phyloP scores from a whole-genome alignment of 2,888 invertebrate species.

The Tethea ocularis region DNA sequence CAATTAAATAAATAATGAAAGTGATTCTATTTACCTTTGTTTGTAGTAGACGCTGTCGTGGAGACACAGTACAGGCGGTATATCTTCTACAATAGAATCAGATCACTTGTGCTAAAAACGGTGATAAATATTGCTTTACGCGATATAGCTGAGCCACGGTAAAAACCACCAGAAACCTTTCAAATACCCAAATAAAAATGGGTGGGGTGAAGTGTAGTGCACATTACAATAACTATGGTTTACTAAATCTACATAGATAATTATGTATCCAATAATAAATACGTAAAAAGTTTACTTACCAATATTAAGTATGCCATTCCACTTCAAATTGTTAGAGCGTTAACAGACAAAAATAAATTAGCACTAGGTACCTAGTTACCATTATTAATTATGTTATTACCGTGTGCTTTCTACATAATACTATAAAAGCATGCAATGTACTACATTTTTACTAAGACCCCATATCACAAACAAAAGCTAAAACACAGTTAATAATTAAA shows the following conservation, averaged over 20 bases:
- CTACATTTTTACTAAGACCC: conserved; percentile 56
- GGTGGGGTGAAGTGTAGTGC: conserved; percentile 60
- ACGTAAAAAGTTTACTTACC: conserved; percentile 68
- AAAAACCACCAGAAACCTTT: conserved; percentile 38
- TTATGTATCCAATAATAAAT: conserved; percentile 45
- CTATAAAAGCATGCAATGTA: conserved; percentile 65
- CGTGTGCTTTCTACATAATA: conserved; percentile 40
- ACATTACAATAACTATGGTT: conserved; percentile 43
- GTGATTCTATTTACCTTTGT: conserved; percentile 67
- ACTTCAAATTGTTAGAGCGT: conserved; percentile 55
- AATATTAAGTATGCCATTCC: conserved; percentile 49
- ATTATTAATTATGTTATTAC: conserved; percentile 25
- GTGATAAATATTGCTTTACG: conserved; percentile 20
- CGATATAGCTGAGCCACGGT: conserved; percentile 41
- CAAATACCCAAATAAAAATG: conserved; percentile 43
- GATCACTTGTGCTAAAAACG: conserved; percentile 43
- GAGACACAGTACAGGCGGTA: conserved; percentile 34
- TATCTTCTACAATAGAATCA: conserved; percentile 57
- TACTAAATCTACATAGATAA: conserved; percentile 39
- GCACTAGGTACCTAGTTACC: conserved; percentile 51
- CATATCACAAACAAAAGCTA: conserved; percentile 69
- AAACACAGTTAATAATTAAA: conserved; percentile 38
- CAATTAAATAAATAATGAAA: conserved; percentile 55
- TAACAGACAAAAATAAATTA: conserved; percentile 47
- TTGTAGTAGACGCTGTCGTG: conserved; percentile 40